Evolutionary conservation across 37 sponge, comb jelly and placozoan species (phyloP).

Genomic region (Ianthella basta): DNA sequence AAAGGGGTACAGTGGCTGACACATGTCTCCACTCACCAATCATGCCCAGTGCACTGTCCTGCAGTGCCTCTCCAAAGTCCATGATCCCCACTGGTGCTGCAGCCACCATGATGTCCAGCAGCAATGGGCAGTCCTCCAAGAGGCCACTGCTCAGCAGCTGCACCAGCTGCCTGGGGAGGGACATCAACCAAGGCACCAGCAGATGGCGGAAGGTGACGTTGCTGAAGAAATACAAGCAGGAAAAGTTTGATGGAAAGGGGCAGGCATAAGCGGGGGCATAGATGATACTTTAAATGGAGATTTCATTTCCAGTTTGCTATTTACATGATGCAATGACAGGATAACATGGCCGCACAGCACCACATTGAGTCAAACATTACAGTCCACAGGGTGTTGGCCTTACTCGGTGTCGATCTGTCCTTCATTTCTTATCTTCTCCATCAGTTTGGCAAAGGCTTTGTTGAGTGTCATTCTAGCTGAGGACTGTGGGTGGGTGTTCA

Average conservation of each 20-base stretch:
- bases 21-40: neutral
- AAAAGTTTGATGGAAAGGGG: neutral
- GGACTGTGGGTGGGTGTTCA: neutral
- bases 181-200: conserved; percentile 17
- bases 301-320: too few relatives aligned
- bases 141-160: neutral
- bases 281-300: too few relatives aligned
- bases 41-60: neutral
- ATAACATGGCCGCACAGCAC: too few relatives aligned
- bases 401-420: too few relatives aligned
- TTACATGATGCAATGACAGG: too few relatives aligned
- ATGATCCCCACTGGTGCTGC: conserved; percentile 11
- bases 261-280: too few relatives aligned
- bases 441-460: neutral
- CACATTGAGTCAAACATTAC: too few relatives aligned
- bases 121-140: neutral
- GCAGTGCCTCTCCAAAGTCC: conserved; percentile 14
- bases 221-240: neutral
- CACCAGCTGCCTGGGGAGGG: conserved; percentile 16
- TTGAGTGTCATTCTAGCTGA: neutral
- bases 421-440: neutral
- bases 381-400: too few relatives aligned
- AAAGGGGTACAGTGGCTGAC: neutral
- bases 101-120: neutral
- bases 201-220: neutral